Base-by-base conservation (phyloP, 2,888 invertebrate genomes). In the Agapostemon virescens region DNA sequence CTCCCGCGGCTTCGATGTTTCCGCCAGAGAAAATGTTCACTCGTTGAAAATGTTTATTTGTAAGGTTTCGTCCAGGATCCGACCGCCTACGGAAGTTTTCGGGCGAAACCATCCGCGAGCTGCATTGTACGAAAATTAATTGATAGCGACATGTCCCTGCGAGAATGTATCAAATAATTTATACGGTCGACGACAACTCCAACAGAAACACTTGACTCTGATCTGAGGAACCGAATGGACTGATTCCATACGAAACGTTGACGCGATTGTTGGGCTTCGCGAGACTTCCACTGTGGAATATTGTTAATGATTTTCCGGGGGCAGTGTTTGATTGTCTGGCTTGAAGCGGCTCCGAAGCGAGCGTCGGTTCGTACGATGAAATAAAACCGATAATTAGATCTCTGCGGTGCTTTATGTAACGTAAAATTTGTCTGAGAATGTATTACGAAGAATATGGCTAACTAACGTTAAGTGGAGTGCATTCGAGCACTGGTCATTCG, bases 21-120 rank as follows among this genome's bases (percentile, higher is more conserved):
- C 72, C 68, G 68, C 15, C 30, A 63, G 42, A 63, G 36, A 42
- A 79, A 79, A 79, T 52, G 68, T 76, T 78, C 64, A 42, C 61
- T 40, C 72, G 30, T 13, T 36, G 55, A 42, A 55, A 38, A 45
- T 79, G 68, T 72, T 79, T 79, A 64, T 72, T 64, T 52, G 36
- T 36, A 26, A 20, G 38, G 30, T 33, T 45, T 45, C 64, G n/a
- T n/a, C 11, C 26, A 26, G 2, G 40, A 15, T 30, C 4, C 6
- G 33, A 17, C 17, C 7, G 11, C 11, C 20, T 9, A 17, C 0
- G 30, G 1, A 33, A 61, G 33, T 61, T 61, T 61, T 64, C 64
- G 64, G 64, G 0, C 2, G 23, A 64, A 38, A 17, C 26, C 58
- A 7, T 17, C 7, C 0, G 30, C 20, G 33, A 7, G 33, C 17